Conservation (phyloP, 2,888 invertebrate species). For the Apomyelois bistriatella region DNA sequence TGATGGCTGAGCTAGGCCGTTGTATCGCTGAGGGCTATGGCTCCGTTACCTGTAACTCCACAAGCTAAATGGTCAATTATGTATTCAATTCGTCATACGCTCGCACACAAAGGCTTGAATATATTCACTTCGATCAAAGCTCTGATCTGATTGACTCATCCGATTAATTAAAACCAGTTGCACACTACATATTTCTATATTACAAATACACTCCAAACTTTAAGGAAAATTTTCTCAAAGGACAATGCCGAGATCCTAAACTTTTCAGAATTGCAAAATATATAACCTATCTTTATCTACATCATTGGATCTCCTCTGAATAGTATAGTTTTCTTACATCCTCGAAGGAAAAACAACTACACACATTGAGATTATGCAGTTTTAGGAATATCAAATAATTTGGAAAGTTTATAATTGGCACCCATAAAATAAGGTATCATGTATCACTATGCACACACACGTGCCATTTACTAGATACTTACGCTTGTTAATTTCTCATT, state of each 20-base stretch:
- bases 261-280: slow-evolving; percentile 8
- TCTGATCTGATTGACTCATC: slow-evolving; percentile 17
- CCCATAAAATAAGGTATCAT: too few relatives aligned
- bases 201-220: too few relatives aligned
- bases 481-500: too few relatives aligned
- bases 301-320: slow-evolving; percentile 18
- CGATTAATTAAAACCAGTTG: slow-evolving; percentile 15
- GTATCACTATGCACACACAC: too few relatives aligned
- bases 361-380: background rate
- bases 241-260: background rate
- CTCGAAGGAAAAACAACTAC: background rate
- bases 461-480: too few relatives aligned
- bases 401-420: too few relatives aligned
- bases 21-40: slow-evolving; percentile 60
- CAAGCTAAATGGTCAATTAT: slow-evolving; percentile 68
- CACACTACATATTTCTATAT: background rate
- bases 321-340: slow-evolving; percentile 10
- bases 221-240: background rate
- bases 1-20: slow-evolving; percentile 37
- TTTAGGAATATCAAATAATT: too few relatives aligned
- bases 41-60: slow-evolving; percentile 59
- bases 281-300: slow-evolving; percentile 10
- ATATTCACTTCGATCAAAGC: slow-evolving; percentile 31
- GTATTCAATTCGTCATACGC: slow-evolving; percentile 37
- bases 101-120: slow-evolving; percentile 39